Evolutionary conservation across 2,113 vertebrate species (phyloP).

Genomic region (Takifugu flavidus): DNA sequence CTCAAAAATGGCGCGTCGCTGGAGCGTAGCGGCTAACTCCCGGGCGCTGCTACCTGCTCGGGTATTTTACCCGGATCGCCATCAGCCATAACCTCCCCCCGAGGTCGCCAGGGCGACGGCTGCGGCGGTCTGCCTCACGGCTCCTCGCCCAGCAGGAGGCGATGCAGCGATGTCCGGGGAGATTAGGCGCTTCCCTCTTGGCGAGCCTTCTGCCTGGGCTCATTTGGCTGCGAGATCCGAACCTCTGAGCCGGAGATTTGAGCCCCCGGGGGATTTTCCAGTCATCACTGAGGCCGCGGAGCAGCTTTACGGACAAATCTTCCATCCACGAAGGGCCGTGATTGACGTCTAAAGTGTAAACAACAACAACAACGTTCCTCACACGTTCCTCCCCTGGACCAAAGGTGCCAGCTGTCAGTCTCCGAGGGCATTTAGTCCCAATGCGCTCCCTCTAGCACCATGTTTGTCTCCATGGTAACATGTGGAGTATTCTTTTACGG

Average conservation of each 20-base stretch:
- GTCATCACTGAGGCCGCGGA: slow-evolving; percentile 46
- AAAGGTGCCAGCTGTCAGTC: slow-evolving; percentile 3
- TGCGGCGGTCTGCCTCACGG: neutral
- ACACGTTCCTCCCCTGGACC: slow-evolving; percentile 16
- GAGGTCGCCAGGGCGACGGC: slow-evolving; percentile 3
- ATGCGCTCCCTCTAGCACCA: neutral
- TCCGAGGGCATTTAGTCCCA: neutral
- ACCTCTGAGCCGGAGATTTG: slow-evolving; percentile 28
- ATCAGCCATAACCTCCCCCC: slow-evolving; percentile 23
- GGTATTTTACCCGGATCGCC: slow-evolving; percentile 32
- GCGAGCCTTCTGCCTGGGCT: slow-evolving; percentile 9
- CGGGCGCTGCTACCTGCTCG: neutral
- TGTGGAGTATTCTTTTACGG: too few species aligned
- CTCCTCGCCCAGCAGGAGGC: neutral
- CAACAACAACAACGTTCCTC: slow-evolving; percentile 35
- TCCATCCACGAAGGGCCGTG: slow-evolving; percentile 50
- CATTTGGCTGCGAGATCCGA: slow-evolving; percentile 44
- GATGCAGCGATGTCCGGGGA: slow-evolving; percentile 35
- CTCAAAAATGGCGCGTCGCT: too few species aligned
- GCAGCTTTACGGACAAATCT: slow-evolving; percentile 63
- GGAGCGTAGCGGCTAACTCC: too few species aligned
- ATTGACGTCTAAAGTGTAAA: slow-evolving; percentile 52
- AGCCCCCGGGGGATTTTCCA: slow-evolving; percentile 55
- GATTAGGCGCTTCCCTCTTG: slow-evolving; percentile 39
- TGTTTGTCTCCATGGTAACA: neutral